Evolutionary conservation across 2,113 vertebrate genomes (phyloP), one percentile per base, ranked within the genome.

Genomic region (Cynoglossus semilaevis): DNA sequence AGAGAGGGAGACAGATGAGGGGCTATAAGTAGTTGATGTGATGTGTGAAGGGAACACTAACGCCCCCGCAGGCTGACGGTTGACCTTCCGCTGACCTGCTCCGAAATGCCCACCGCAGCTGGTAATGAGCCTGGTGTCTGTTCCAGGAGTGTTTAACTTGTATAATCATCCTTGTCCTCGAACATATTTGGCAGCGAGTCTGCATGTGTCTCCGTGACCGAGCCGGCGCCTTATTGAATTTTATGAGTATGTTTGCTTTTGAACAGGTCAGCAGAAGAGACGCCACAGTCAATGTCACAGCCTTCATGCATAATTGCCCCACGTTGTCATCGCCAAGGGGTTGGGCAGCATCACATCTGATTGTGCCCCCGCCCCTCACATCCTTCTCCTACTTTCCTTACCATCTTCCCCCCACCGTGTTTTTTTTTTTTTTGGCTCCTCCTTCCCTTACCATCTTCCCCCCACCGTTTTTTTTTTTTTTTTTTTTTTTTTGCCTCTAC

Each of bases 291-390:
- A 86, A 83, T 87, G 83, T 84, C 84, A 83, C 65, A 81, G 74
- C 82, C 79, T 85, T 88, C 81, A 84, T 86, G 86, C 80, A 80
- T 87, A 89, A 90, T 87, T 89, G 79, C 78, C 79, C 68, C 73
- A 80, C 83, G 86, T 84, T 83, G 85, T 90, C 85, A 88, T 85
- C 83, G 85, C 81, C 85, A 84, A n/a, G 54, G 1, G 82, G 85
- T 76, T 17, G 70, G 60, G 60, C 71, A 74, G 50, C 74, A 54
- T 70, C 73, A 68, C 77, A 64, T 82, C 70, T 75, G 77, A 82
- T 80, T 73, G 48, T 63, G 51, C 70, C 69, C 55, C 50, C 34
- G 3, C 4, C 2, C n/a, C 3, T 5, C 6, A 2, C n/a, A 10
- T 10, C 29, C 29, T 15, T 12, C 40, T 43, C 63, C 52, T 71